Evolutionary conservation across 2,888 invertebrate genomes (phyloP).

Genomic region (Anthrax anthrax): DNA sequence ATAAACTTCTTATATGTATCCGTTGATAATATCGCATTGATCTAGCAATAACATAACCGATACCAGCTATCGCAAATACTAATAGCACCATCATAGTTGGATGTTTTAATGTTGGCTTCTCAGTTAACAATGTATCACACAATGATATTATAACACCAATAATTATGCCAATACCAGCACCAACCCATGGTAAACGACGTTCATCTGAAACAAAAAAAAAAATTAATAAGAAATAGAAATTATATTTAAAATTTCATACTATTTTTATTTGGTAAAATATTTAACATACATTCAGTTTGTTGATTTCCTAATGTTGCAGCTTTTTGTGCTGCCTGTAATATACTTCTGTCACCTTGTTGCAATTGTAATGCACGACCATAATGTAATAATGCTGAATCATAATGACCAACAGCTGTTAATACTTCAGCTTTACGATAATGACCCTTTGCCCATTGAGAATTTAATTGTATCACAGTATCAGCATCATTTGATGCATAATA

Average conservation of each 20-base stretch:
- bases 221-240: slow-evolving; percentile 1
- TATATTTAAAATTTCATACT: neutral
- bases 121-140: slow-evolving; percentile 50
- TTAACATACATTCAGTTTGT: slow-evolving; percentile 41
- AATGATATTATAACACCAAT: slow-evolving; percentile 51
- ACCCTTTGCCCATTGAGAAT: slow-evolving; percentile 68
- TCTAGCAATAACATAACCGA: slow-evolving; percentile 53
- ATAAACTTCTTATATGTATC: slow-evolving; percentile 37
- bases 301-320: slow-evolving; percentile 44
- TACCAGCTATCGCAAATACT: slow-evolving; percentile 48
- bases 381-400: slow-evolving; percentile 51
- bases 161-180: slow-evolving; percentile 56
- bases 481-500: slow-evolving; percentile 67
- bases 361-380: slow-evolving; percentile 52
- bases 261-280: neutral
- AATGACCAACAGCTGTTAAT: slow-evolving; percentile 50
- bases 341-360: slow-evolving; percentile 49
- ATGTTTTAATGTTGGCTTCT: slow-evolving; percentile 50
- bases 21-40: slow-evolving; percentile 39
- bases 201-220: slow-evolving; percentile 32
- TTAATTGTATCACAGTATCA: slow-evolving; percentile 53
- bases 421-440: slow-evolving; percentile 61
- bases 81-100: slow-evolving; percentile 57
- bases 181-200: slow-evolving; percentile 59
- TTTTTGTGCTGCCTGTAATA: slow-evolving; percentile 46